Conservation (phyloP, 2,797 vertebrate species). For the Falco naumanni region DNA sequence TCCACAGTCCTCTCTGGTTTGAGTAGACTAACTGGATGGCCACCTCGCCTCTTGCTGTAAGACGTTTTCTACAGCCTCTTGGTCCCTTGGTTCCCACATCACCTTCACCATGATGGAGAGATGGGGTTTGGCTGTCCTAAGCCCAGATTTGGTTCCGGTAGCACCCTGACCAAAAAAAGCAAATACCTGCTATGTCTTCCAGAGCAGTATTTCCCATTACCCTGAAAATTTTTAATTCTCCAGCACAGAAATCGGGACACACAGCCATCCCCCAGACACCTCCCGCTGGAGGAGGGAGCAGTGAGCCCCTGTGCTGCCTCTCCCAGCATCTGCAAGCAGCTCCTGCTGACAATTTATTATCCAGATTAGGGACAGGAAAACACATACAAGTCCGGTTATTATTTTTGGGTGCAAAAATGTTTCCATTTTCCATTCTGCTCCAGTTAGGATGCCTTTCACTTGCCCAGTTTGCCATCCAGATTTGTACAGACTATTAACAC, state of each 20-base stretch:
- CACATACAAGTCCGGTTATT: not conserved
- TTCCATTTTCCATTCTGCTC: not conserved
- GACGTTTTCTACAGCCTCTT: not conserved
- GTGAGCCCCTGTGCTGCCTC: not conserved
- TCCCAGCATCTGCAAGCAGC: not conserved
- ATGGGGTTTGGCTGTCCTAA: not conserved
- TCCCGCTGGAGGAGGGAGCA: not conserved
- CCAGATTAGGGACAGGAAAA: conserved; percentile 27
- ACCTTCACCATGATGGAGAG: not conserved
- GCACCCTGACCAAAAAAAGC: not conserved
- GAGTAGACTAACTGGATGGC: not conserved
- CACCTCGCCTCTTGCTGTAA: not conserved
- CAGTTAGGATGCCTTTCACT: not conserved
- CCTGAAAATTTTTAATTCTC: not conserved
- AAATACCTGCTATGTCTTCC: not conserved
- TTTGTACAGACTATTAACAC: not conserved
- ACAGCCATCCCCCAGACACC: not conserved
- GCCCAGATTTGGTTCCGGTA: not conserved
- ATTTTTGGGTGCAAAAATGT: not conserved
- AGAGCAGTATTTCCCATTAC: not conserved
- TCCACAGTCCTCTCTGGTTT: not conserved
- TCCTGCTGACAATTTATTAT: not conserved
- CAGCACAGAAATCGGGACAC: not conserved
- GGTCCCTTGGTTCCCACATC: not conserved
- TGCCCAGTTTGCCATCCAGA: not conserved